Base-by-base conservation (phyloP, 2,888 invertebrate genomes). In the Cactoblastis cactorum region DNA sequence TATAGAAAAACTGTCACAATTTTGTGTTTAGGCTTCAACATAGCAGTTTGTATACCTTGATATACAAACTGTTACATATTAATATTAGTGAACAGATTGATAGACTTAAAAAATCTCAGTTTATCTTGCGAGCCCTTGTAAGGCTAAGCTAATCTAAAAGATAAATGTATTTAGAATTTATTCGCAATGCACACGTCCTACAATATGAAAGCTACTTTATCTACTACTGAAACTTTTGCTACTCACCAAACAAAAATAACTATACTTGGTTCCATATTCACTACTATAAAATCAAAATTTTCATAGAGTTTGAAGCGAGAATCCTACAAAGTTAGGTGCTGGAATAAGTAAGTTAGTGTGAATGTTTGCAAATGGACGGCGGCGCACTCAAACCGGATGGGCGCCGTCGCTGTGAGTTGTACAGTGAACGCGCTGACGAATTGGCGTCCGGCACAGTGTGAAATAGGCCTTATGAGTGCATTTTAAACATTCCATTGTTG, bases 341-440 rank as follows among this genome's bases (percentile, higher is more conserved):
- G 32, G 43, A 43, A 43, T 43, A 43, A 43, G 43, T 43, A 32
- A 43, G 28, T 43, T 43, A 28, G 43, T 15, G 14, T 43, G 28
- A 43, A 24, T 43, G 28, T 43, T 41, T 41, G 28, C 15, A 43
- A 43, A 43, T 28, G 43, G 43, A 28, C 28, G 32, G 15, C 43
- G 22, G 1, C 28, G 28, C 28, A 15, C 14, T 8, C 15, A 11
- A 17, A 17, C 43, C 43, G 43, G 43, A 43, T 43, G 43, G 28
- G 28, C 43, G 43, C 15, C 41, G 41, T 5, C 3, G 43, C 11
- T 1, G 28, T 9, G 28, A 28, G 43, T 43, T 43, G 28, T 43
- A 28, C 28, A 3, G 28, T 41, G 28, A 3, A 9, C 28, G 43
- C 28, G 15, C 43, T 28, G 43, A 43, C 43, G 28, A 28, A 43